Conservation (phyloP, 2,888 invertebrate genomes). For the Eueremaeus valkanovi region DNA sequence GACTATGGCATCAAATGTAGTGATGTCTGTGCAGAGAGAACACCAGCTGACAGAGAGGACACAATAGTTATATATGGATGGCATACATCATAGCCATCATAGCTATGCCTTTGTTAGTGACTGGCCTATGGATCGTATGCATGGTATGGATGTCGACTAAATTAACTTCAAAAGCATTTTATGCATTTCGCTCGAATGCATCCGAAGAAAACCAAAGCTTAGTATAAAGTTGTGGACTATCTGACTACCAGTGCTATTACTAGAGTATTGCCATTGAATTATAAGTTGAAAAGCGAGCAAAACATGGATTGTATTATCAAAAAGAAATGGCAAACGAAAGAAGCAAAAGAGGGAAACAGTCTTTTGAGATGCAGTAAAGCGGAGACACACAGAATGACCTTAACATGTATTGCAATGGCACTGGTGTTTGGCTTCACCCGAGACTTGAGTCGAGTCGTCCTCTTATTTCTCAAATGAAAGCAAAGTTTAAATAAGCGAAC, state of each 20-base stretch:
- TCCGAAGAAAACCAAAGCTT: slow-evolving; percentile 3
- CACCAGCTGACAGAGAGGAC: background rate
- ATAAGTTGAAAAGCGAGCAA: background rate
- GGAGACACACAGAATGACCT: slow-evolving; percentile 14
- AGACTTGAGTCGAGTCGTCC: background rate
- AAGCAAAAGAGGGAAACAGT: background rate
- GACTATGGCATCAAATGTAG: slow-evolving; percentile 4
- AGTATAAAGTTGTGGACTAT: slow-evolving; percentile 8
- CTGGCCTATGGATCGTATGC: background rate
- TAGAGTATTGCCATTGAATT: background rate
- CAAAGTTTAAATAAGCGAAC: slow-evolving; percentile 17
- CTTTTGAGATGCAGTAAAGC: background rate
- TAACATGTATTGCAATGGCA: background rate
- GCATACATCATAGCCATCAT: background rate
- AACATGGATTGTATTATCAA: background rate
- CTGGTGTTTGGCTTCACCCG: background rate
- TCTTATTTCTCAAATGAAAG: background rate
- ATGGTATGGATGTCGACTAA: slow-evolving; percentile 15
- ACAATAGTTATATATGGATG: no score
- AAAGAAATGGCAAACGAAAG: background rate
- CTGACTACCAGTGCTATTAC: background rate
- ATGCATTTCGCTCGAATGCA: slow-evolving; percentile 5
- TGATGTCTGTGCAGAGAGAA: background rate
- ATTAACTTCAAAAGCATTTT: slow-evolving; percentile 16
- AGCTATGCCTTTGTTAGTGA: background rate